Conservation (phyloP, 2,113 vertebrate genomes). For the Aspidoscelis tigris region DNA sequence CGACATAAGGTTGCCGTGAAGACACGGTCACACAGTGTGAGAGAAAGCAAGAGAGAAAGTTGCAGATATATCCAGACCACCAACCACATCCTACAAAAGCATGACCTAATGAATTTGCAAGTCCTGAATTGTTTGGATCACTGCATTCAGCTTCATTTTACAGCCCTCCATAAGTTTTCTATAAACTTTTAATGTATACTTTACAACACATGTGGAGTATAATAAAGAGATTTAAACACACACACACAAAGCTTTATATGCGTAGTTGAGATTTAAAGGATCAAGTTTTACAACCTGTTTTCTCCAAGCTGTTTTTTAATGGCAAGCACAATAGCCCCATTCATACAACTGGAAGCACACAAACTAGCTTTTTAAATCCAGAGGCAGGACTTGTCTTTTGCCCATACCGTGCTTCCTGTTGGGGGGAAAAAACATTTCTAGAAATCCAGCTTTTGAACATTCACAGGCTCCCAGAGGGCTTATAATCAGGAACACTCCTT, state of each 20-base stretch:
- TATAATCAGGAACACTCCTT: neutral
- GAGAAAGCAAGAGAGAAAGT: too few relatives aligned
- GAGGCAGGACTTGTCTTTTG: slow-evolving; percentile 1
- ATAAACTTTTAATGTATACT: neutral
- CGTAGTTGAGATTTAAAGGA: slow-evolving; percentile 29
- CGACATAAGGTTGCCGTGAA: too few relatives aligned
- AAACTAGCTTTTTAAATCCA: slow-evolving; percentile 17
- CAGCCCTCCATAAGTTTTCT: slow-evolving; percentile 27
- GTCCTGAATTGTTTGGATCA: slow-evolving; percentile 5
- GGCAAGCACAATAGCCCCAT: slow-evolving; percentile 30
- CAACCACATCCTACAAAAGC: neutral
- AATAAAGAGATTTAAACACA: neutral
- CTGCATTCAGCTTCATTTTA: neutral
- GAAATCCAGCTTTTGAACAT: slow-evolving; percentile 25
- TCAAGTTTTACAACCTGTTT: slow-evolving; percentile 37
- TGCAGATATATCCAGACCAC: too few relatives aligned
- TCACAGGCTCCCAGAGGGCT: neutral
- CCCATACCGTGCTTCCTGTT: neutral
- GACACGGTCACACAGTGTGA: too few relatives aligned
- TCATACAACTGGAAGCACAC: slow-evolving; percentile 25
- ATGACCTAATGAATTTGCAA: slow-evolving; percentile 36
- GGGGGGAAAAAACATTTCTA: neutral
- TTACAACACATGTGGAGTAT: neutral
- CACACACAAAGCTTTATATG: slow-evolving; percentile 7
- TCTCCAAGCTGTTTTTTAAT: slow-evolving; percentile 22